Conservation (phyloP, 2,888 invertebrate species). For the Incurvaria masculella region DNA sequence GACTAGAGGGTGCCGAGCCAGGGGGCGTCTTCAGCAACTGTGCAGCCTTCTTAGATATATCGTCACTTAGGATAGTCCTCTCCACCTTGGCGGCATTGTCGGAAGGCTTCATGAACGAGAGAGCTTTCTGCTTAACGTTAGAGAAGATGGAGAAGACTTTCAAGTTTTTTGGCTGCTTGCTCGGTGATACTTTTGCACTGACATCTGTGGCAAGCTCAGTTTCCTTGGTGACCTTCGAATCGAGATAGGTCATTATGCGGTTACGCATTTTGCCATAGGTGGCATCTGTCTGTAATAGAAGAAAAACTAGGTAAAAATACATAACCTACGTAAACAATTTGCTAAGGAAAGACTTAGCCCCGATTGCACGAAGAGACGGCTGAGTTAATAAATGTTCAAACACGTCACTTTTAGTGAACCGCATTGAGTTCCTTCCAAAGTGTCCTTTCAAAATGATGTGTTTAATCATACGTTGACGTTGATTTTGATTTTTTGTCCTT, state of each 20-base stretch:
- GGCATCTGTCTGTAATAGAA: constrained; percentile 43
- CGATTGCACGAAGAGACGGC: too few relatives aligned
- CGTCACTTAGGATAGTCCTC: neutral
- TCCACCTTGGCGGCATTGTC: constrained; percentile 14
- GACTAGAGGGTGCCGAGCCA: constrained; percentile 29
- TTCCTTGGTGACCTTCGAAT: constrained; percentile 28
- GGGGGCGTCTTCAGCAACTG: constrained; percentile 34
- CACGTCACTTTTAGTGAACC: too few relatives aligned
- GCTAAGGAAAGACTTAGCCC: too few relatives aligned
- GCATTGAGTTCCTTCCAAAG: too few relatives aligned
- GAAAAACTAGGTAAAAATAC: too few relatives aligned
- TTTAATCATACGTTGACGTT: too few relatives aligned
- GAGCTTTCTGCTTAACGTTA: constrained; percentile 51
- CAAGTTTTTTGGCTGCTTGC: constrained; percentile 27
- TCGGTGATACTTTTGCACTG: constrained; percentile 31
- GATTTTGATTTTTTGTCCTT: too few relatives aligned
- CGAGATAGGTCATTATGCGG: constrained; percentile 42
- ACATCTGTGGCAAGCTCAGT: constrained; percentile 21
- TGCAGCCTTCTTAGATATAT: constrained; percentile 21
- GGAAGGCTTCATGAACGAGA: constrained; percentile 43
- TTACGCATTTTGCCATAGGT: constrained; percentile 44
- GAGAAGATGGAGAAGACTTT: constrained; percentile 46
- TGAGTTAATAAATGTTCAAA: too few relatives aligned
- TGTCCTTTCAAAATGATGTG: too few relatives aligned
- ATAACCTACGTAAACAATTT: too few relatives aligned